Percentiles rank a stretch among this genome's conserved stretches.
phyloP scores from a whole-genome alignment of 1,140 invertebrate genomes.

The Lethrus apterus region DNA sequence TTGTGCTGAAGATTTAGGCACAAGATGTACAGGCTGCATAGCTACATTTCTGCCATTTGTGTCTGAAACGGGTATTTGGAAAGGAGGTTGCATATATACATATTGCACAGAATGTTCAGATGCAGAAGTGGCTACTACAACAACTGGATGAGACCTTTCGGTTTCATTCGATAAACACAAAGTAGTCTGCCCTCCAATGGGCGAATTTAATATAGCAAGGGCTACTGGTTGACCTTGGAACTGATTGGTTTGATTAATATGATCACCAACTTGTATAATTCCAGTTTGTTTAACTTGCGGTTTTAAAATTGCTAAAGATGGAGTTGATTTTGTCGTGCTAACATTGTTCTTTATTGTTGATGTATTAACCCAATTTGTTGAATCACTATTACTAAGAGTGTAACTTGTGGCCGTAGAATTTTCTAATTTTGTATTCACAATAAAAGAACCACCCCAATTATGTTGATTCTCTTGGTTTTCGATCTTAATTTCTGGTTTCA shows the following conservation, averaged over 20 bases:
- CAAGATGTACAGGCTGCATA: slow-evolving; percentile 26
- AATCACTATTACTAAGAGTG: neutral
- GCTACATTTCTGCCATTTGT: slow-evolving; percentile 26
- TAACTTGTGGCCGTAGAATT: neutral
- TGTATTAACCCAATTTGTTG: neutral
- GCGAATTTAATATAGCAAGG: slow-evolving; percentile 25
- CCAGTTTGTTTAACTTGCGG: slow-evolving; percentile 27
- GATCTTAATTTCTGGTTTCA: slow-evolving; percentile 27
- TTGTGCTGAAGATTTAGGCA: slow-evolving; percentile 33
- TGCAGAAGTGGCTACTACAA: slow-evolving; percentile 36
- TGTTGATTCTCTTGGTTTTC: slow-evolving; percentile 12
- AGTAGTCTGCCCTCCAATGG: slow-evolving; percentile 23
- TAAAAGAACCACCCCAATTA: slow-evolving; percentile 6
- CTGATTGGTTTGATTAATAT: slow-evolving; percentile 22
- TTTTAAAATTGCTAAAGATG: slow-evolving; percentile 30
- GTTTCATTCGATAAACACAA: slow-evolving; percentile 30
- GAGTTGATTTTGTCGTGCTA: slow-evolving; percentile 22
- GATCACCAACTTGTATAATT: slow-evolving; percentile 29
- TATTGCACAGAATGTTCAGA: slow-evolving; percentile 39
- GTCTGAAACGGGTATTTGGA: slow-evolving; percentile 26
- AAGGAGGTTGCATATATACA: slow-evolving; percentile 34
- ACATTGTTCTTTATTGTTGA: slow-evolving; percentile 10
- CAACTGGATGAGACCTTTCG: slow-evolving; percentile 29
- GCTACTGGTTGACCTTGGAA: slow-evolving; percentile 30
- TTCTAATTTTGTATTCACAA: slow-evolving; percentile 1